These are phyloP conservation scores for Thaumetopoea pityocampa DNA, from an alignment of 1,140 invertebrate genomes.

Conservation along the genomic window DNA sequence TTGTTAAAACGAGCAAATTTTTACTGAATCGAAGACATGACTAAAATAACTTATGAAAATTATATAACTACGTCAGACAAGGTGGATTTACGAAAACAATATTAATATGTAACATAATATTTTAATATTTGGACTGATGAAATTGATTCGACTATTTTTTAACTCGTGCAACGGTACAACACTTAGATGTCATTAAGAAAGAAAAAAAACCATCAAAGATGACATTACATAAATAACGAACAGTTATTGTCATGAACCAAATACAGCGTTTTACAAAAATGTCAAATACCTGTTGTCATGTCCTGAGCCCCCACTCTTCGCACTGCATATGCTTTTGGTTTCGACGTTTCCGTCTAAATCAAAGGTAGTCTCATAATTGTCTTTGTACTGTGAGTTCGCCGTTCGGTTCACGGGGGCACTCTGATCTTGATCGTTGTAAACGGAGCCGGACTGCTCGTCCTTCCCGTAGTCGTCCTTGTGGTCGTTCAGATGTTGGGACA, in stretches of 20 bases:
- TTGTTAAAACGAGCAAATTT: too few relatives aligned
- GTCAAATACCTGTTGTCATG: slow-evolving; percentile 79
- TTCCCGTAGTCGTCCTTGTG: slow-evolving; percentile 60
- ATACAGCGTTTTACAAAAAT: too few relatives aligned
- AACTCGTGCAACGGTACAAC: too few relatives aligned
- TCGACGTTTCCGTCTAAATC: slow-evolving; percentile 91
- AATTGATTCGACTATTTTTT: too few relatives aligned
- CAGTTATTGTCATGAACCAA: slow-evolving; percentile 4
- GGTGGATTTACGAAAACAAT: too few relatives aligned
- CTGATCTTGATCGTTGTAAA: slow-evolving; percentile 55
- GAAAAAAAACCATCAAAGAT: too few relatives aligned
- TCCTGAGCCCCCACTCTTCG: slow-evolving; percentile 80
- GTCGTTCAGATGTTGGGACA: slow-evolving; percentile 61
- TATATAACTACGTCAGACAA: too few relatives aligned
- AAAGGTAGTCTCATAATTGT: slow-evolving; percentile 89
- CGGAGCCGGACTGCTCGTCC: slow-evolving; percentile 52
- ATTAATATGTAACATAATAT: too few relatives aligned
- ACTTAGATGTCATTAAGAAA: too few relatives aligned
- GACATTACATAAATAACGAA: slow-evolving; percentile 15
- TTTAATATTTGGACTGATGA: too few relatives aligned
- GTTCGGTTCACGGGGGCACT: slow-evolving; percentile 34
- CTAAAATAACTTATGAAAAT: too few relatives aligned
- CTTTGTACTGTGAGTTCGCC: slow-evolving; percentile 66
- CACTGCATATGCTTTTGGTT: slow-evolving; percentile 80
- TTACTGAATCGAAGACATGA: too few relatives aligned